phyloP scores from a whole-genome alignment of 2,888 invertebrate species.

The Coronaproctus castanopsis region DNA sequence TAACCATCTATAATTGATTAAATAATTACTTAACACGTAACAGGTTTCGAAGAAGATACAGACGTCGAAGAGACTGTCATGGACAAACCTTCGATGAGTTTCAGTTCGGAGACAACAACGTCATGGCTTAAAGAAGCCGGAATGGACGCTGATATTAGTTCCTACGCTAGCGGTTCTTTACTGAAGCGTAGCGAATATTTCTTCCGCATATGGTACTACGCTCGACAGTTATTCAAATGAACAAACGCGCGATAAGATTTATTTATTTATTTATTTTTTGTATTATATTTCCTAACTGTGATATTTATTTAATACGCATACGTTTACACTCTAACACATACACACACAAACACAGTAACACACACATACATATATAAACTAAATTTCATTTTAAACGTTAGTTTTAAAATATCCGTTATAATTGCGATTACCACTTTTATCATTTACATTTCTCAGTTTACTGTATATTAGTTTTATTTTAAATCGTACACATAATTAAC shows the following conservation, averaged over 20 bases:
- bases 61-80: slow-evolving; percentile 42
- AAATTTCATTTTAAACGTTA: too few relatives aligned
- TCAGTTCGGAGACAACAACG: slow-evolving; percentile 80
- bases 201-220: slow-evolving; percentile 82
- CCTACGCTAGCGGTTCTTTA: slow-evolving; percentile 69
- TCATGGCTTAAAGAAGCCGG: slow-evolving; percentile 84
- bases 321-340: not conserved
- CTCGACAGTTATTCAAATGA: slow-evolving; percentile 63
- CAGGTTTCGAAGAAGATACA: slow-evolving; percentile 24
- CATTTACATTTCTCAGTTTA: too few relatives aligned
- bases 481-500: too few relatives aligned
- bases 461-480: too few relatives aligned
- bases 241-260: not conserved
- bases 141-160: slow-evolving; percentile 81
- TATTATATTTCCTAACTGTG: not conserved
- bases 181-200: slow-evolving; percentile 80
- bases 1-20: too few relatives aligned
- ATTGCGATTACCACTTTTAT: too few relatives aligned
- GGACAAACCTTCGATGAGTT: slow-evolving; percentile 42
- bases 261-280: not conserved
- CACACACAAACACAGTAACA: too few relatives aligned
- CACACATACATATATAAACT: too few relatives aligned
- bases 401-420: too few relatives aligned
- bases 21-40: too few relatives aligned
- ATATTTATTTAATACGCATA: not conserved